Percentiles rank a stretch among this genome's conserved stretches.
phyloP scores from a whole-genome alignment of 2,797 vertebrate species.

The Melanotaenia boesemani region DNA sequence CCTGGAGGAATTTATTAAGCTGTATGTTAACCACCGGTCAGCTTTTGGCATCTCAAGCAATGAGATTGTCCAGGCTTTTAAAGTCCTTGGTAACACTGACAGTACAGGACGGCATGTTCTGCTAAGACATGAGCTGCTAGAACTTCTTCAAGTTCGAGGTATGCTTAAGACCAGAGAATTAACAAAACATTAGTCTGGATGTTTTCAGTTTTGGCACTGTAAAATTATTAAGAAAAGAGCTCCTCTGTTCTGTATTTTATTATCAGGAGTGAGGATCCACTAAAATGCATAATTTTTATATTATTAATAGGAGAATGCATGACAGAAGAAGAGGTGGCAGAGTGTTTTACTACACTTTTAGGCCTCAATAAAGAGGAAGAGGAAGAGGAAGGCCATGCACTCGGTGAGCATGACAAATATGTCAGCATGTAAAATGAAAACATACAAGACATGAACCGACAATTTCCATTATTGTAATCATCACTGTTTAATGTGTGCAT shows the following conservation, averaged over 20 bases:
- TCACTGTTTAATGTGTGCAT: conserved; percentile 25
- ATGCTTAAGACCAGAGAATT: not conserved
- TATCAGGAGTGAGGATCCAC: not conserved
- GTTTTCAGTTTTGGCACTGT: conserved; percentile 1
- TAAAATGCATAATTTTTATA: conserved; percentile 2
- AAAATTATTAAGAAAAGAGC: not conserved
- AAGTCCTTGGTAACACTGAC: conserved; percentile 80
- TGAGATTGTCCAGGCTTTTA: conserved; percentile 82
- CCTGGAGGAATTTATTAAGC: conserved; percentile 91
- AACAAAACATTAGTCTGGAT: not conserved
- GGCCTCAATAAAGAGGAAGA: conserved; percentile 72
- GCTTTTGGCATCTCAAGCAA: conserved; percentile 82
- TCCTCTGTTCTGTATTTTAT: not conserved
- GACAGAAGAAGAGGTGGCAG: conserved; percentile 88
- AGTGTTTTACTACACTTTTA: conserved; percentile 86
- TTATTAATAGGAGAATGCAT: conserved; percentile 88
- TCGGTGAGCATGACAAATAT: conserved; percentile 56
- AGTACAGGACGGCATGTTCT: conserved; percentile 74
- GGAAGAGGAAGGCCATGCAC: conserved; percentile 54
- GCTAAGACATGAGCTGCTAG: conserved; percentile 83
- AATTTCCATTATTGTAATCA: not conserved
- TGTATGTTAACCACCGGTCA: conserved; percentile 93
- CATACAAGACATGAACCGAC: not conserved
- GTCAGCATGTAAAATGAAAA: conserved; percentile 68
- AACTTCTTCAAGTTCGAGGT: conserved; percentile 89